Conservation (phyloP, 2,888 invertebrate species). For the Himalopsyche anomala region DNA sequence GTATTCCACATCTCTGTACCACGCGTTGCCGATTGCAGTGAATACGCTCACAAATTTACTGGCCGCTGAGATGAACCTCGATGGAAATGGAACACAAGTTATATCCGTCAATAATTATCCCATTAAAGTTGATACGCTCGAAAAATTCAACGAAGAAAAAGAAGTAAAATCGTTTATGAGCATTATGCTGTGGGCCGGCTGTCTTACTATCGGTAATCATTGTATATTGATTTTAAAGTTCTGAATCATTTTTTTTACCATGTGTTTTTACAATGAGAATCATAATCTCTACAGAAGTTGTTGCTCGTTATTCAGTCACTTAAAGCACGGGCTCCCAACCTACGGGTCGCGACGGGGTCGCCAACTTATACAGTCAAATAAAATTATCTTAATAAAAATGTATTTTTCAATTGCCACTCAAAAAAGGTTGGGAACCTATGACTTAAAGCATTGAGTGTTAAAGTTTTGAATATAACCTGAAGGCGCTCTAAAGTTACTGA, state of each 20-base stretch:
- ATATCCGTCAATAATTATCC: constrained; percentile 38
- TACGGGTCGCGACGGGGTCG: too few relatives aligned
- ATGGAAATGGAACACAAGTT: constrained; percentile 67
- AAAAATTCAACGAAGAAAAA: not conserved
- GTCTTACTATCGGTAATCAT: constrained; percentile 39
- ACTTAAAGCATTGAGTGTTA: too few relatives aligned
- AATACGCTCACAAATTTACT: constrained; percentile 75
- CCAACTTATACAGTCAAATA: too few relatives aligned
- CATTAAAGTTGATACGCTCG: not conserved
- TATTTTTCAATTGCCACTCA: too few relatives aligned
- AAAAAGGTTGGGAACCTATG: too few relatives aligned
- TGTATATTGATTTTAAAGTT: not conserved
- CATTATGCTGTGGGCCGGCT: constrained; percentile 49
- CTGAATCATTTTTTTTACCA: not conserved
- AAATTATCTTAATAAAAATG: too few relatives aligned
- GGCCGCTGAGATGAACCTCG: constrained; percentile 66
- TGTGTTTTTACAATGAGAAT: too few relatives aligned
- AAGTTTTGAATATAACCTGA: too few relatives aligned
- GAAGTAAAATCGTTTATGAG: constrained; percentile 12
- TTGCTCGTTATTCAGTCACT: too few relatives aligned
- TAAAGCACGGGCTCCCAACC: too few relatives aligned
- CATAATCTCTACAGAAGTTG: too few relatives aligned
- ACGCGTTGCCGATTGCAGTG: constrained; percentile 76
- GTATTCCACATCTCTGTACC: constrained; percentile 76
- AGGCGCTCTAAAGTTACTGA: too few relatives aligned